These are phyloP conservation scores for Siniperca scherzeri DNA, from an alignment of 2,797 vertebrate species.

Conservation along the genomic window DNA sequence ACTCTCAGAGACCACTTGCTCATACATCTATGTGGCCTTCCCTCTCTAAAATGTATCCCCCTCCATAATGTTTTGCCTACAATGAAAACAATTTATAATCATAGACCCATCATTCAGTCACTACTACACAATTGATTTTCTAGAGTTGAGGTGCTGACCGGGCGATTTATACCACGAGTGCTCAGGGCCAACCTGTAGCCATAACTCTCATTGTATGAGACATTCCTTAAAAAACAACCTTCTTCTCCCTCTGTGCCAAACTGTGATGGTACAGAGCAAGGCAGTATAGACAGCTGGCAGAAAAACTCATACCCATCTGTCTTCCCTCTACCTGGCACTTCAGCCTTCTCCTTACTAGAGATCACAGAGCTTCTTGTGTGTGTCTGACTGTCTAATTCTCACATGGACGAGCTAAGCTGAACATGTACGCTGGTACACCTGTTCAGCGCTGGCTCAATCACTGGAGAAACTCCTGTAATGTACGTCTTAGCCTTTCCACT, in stretches of 20 bases:
- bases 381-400: slow-evolving; percentile 70
- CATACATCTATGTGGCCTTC: neutral
- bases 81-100: slow-evolving; percentile 38
- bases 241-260: slow-evolving; percentile 48
- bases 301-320: slow-evolving; percentile 66
- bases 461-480: slow-evolving; percentile 57
- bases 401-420: slow-evolving; percentile 62
- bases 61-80: slow-evolving; percentile 33
- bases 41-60: neutral
- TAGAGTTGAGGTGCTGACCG: slow-evolving; percentile 31
- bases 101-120: slow-evolving; percentile 46
- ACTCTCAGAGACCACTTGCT: neutral
- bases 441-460: slow-evolving; percentile 58
- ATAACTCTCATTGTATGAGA: slow-evolving; percentile 58
- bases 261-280: slow-evolving; percentile 38
- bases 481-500: slow-evolving; percentile 62
- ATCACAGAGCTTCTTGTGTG: slow-evolving; percentile 70
- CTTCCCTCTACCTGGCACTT: slow-evolving; percentile 58
- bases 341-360: slow-evolving; percentile 62
- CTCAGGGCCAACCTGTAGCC: slow-evolving; percentile 48
- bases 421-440: slow-evolving; percentile 69
- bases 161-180: slow-evolving; percentile 48
- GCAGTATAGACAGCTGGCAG: slow-evolving; percentile 68
- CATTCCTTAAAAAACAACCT: slow-evolving; percentile 49
- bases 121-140: slow-evolving; percentile 16